Base-by-base conservation (phyloP, 2,113 vertebrate genomes). In the Pterocles burchelli region DNA sequence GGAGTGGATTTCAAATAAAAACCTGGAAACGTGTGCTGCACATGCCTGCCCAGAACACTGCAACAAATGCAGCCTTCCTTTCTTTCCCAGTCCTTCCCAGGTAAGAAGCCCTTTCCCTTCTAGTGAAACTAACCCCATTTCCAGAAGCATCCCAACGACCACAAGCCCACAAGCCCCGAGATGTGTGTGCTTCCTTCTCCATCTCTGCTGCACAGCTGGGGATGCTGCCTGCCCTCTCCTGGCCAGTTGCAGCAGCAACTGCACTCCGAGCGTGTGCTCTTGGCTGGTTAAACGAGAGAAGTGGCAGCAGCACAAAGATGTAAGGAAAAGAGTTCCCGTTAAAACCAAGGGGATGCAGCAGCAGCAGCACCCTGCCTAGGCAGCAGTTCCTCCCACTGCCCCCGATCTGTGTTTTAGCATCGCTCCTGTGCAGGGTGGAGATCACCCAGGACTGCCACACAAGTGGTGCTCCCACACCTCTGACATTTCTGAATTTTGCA, bases 391-490 rank as follows among this genome's bases (percentile, higher is more conserved):
- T 88, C 65, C 43, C 45, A 3, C 58, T 21, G 33, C 54, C 52
- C 18, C 38, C 59, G 45, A 74, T 31, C 4, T 0, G 46, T 24
- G 0, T 9, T 2, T 45, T 38, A 57, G 11, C 26, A 52, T 31
- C 48, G 59, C 54, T 78, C 10, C 1, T 4, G 34, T 13, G 22
- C 46, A 0, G 17, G 33, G 48, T 34, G 17, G 6, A 81, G 51
- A 13, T 0, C 33, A 19, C 29, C 54, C 54, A 10, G 34, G 5
- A n/a, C 57, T 33, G 74, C 48, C 3, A 1, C 10, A 54, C 48
- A 26, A 67, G 14, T 52, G 49, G 29, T 1, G 31, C 25, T 85
- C 36, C 36, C 55, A 26, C 17, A 46, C 70, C 78, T 88, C 62
- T 3, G 45, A 28, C 67, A 68, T 26, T 6, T 17, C 75, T 71